Base-by-base conservation (phyloP, 2,113 vertebrate species). In the Hippocampus comes region DNA sequence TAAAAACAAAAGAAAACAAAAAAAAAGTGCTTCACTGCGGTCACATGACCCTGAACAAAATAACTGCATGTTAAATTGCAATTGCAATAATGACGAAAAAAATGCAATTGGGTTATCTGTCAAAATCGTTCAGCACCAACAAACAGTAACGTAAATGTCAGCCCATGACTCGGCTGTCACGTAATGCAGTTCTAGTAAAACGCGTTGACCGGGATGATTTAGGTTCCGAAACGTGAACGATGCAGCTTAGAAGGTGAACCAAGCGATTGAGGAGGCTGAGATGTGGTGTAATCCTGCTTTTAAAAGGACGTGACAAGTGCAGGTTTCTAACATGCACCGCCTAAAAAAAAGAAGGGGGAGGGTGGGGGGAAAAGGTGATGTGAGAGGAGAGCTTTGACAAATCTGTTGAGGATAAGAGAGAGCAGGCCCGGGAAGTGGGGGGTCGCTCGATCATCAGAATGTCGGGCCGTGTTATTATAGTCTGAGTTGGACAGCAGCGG, bases 401-500 rank as follows among this genome's bases (percentile, higher is more conserved):
- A 84, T 89, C 79, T 76, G 76, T 82, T 81, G 82, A 82, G 43
- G 71, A 73, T 80, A 67, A 76, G 61, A 71, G 23, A 4, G 34
- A 23, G 42, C 59, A 61, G 25, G 59, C 59, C 25, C 49, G 74
- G 66, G 63, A 56, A 48, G 51, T 3, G 48, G 73, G 69, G 17
- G 63, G 70, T 23, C 38, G 59, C 42, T 80, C 56, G 14, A 66
- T 66, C 64, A 66, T 66, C 64, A 66, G 42, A 66, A 48, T 66
- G 64, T 48, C 64, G 43, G 64, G 6, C 64, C 43, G 43, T 84
- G 89, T 87, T 88, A 86, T 90, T 87, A 87, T 78, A 89, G 80
- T 84, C 80, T 79, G 81, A 84, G 81, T 67, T 82, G 84, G 85
- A 79, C 78, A 78, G 79, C 88, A 74, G 83, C 59, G 84, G 15